Conservation (phyloP, 2,888 invertebrate genomes). For the Xanthia icteritia region DNA sequence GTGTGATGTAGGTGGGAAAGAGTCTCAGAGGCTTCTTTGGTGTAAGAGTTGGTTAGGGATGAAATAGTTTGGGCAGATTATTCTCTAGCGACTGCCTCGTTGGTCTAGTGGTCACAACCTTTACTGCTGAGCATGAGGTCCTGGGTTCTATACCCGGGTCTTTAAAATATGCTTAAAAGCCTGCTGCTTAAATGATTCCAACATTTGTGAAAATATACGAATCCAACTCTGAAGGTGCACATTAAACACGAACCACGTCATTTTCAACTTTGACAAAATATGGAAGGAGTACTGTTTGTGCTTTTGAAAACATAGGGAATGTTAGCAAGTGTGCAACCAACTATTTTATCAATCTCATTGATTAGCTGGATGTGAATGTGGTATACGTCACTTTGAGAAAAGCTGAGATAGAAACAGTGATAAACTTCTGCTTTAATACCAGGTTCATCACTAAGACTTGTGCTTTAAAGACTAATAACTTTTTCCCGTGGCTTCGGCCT, state of each 20-base stretch:
- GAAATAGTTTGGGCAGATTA: too few relatives aligned
- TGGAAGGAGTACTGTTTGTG: conserved; percentile 17
- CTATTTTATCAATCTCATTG: neutral
- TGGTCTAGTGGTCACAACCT: too few relatives aligned
- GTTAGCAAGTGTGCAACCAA: neutral
- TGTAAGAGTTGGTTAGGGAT: too few relatives aligned
- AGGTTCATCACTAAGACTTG: too few relatives aligned
- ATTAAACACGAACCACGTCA: conserved; percentile 41
- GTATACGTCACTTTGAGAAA: too few relatives aligned
- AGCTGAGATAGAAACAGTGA: neutral
- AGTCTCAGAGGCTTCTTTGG: neutral
- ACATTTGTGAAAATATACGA: conserved; percentile 24
- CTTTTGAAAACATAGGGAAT: conserved; percentile 47
- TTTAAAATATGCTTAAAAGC: neutral
- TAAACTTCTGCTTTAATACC: neutral
- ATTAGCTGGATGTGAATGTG: too few relatives aligned
- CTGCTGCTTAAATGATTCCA: neutral
- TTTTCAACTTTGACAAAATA: conserved; percentile 60
- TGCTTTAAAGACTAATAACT: neutral
- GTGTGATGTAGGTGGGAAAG: neutral
- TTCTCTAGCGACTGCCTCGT: too few relatives aligned
- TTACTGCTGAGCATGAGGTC: too few relatives aligned
- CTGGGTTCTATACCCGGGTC: too few relatives aligned
- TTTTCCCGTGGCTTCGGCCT: neutral
- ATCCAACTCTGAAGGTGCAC: conserved; percentile 37